A percentile compares a stretch with the other conserved stretches of the same genome.
Conservation (phyloP, 2,113 vertebrate genomes). For the Piprites chloris region DNA sequence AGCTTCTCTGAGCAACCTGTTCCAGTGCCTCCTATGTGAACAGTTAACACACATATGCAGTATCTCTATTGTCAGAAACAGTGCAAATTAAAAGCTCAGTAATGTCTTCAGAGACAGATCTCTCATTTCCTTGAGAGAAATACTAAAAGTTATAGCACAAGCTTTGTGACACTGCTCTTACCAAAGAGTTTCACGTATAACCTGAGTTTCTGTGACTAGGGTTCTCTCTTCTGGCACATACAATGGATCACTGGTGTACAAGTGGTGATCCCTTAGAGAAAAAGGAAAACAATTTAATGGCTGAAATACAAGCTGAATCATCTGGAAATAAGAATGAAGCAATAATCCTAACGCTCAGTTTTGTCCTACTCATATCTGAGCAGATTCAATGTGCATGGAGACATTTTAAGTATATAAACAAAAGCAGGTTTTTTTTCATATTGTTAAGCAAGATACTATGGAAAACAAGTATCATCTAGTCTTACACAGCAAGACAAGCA, state of each 20-base stretch:
- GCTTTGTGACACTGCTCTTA: slow-evolving; percentile 67
- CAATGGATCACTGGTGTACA: slow-evolving; percentile 89
- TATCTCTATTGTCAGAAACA: background rate
- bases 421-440: background rate
- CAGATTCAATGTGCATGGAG: background rate
- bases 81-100: background rate
- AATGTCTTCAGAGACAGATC: background rate
- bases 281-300: background rate
- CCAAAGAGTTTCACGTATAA: slow-evolving; percentile 94
- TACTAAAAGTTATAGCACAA: background rate
- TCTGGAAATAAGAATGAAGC: background rate
- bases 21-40: background rate
- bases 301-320: background rate
- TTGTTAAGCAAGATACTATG: background rate
- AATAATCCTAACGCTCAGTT: background rate
- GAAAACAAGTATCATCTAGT: background rate
- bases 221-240: slow-evolving; percentile 89
- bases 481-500: background rate
- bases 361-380: background rate
- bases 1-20: background rate
- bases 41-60: background rate
- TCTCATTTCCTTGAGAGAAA: background rate
- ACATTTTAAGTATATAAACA: background rate
- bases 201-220: slow-evolving; percentile 91
- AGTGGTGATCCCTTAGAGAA: slow-evolving; percentile 88